Evolutionary conservation across 2,888 invertebrate genomes (phyloP).

Genomic region (Leptogaster cylindrica): DNA sequence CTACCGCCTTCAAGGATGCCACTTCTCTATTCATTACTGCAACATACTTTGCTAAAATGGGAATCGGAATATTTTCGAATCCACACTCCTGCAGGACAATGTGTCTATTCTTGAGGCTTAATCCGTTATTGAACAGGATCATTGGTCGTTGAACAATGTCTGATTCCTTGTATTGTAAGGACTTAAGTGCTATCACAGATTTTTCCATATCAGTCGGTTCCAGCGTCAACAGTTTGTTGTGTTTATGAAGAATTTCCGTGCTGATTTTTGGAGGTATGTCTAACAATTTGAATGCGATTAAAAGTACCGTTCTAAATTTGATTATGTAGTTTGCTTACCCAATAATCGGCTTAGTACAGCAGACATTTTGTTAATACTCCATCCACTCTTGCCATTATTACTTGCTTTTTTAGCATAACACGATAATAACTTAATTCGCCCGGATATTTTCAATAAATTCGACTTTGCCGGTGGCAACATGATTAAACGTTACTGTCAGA

Average conservation of each 20-base stretch:
- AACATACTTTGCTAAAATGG: constrained; percentile 60
- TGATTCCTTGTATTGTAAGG: constrained; percentile 61
- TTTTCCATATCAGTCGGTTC: constrained; percentile 55
- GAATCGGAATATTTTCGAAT: constrained; percentile 61
- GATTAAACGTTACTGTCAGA: too few species aligned
- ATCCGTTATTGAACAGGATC: constrained; percentile 66
- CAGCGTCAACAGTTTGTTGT: constrained; percentile 54
- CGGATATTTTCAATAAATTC: background rate
- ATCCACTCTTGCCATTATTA: background rate
- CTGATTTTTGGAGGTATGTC: background rate
- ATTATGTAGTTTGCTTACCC: too few species aligned
- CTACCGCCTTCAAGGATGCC: constrained; percentile 58
- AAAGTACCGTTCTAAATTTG: too few species aligned
- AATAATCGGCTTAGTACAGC: too few species aligned
- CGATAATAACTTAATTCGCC: background rate
- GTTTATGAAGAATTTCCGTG: constrained; percentile 51
- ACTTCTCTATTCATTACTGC: constrained; percentile 57
- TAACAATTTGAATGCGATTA: too few species aligned
- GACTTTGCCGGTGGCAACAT: background rate
- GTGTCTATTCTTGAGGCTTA: constrained; percentile 68
- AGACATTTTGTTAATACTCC: too few species aligned
- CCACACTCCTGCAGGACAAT: constrained; percentile 69
- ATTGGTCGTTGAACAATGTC: constrained; percentile 66
- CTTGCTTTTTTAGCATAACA: background rate
- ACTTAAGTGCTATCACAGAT: constrained; percentile 52